phyloP scores from a whole-genome alignment of 1,140 invertebrate genomes.

The Lerema accius region DNA sequence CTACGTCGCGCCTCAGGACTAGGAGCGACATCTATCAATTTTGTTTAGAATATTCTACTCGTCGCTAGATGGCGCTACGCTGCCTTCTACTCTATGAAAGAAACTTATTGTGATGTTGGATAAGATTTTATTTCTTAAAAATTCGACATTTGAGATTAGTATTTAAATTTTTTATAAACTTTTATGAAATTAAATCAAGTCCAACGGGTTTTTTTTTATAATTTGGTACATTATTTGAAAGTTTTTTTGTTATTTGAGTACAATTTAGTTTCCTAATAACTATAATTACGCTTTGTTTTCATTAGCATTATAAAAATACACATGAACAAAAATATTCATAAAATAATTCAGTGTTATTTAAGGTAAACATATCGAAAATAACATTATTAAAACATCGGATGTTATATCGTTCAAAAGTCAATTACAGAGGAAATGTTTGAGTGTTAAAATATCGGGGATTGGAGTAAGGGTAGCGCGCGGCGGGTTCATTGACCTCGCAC shows the following conservation, averaged over 20 bases:
- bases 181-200: no score
- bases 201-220: no score
- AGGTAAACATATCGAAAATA: no score
- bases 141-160: no score
- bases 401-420: not conserved
- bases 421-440: constrained; percentile 30
- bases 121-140: not conserved
- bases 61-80: constrained; percentile 68
- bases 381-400: not conserved
- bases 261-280: no score
- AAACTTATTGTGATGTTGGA: not conserved
- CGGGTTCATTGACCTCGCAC: constrained; percentile 70
- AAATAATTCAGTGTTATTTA: no score
- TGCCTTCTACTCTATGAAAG: not conserved
- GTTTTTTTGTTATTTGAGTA: no score
- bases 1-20: not conserved
- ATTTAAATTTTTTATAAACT: no score
- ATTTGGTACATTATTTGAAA: no score
- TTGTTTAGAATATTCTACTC: constrained; percentile 55
- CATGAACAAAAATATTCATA: no score
- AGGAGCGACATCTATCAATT: constrained; percentile 66
- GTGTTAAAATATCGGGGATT: constrained; percentile 46
- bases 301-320: no score
- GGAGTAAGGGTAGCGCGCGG: constrained; percentile 57
- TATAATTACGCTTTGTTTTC: no score